Evolutionary conservation across 1,140 invertebrate genomes (phyloP).

Genomic region (Arctopsyche grandis): DNA sequence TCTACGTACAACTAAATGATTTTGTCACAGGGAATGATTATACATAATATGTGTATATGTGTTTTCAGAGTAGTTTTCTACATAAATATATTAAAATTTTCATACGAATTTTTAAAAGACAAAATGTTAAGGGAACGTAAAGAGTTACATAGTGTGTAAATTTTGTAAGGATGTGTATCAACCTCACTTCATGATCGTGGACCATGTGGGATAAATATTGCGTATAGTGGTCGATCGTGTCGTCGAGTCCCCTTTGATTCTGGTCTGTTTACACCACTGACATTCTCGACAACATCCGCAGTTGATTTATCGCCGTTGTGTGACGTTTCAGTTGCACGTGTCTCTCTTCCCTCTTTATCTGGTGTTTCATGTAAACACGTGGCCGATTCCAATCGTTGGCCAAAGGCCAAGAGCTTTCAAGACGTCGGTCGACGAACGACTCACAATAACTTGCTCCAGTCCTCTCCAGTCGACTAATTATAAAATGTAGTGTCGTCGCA

Average conservation of each 20-base stretch:
- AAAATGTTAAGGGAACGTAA: no score
- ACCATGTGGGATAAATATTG: no score
- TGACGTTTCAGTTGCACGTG: background rate
- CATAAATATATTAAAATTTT: no score
- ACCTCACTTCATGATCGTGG: no score
- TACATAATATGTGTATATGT: no score
- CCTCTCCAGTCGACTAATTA: background rate
- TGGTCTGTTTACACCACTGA: background rate
- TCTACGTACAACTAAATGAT: no score
- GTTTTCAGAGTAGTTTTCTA: no score
- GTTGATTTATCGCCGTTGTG: background rate
- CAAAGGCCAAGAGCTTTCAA: background rate
- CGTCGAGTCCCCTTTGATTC: background rate
- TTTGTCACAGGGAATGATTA: no score
- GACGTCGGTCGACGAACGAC: background rate
- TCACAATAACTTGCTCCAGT: background rate
- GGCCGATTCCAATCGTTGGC: background rate
- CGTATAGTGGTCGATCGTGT: no score
- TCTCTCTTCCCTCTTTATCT: background rate
- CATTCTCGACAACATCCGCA: background rate
- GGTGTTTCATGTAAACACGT: background rate
- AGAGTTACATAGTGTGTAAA: no score
- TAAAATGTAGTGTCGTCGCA: background rate
- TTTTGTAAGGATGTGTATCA: no score
- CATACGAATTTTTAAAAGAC: no score